Percentiles rank a stretch among this genome's conserved stretches.
Conservation (phyloP, 1,140 invertebrate species). For the Copidosoma floridanum region DNA sequence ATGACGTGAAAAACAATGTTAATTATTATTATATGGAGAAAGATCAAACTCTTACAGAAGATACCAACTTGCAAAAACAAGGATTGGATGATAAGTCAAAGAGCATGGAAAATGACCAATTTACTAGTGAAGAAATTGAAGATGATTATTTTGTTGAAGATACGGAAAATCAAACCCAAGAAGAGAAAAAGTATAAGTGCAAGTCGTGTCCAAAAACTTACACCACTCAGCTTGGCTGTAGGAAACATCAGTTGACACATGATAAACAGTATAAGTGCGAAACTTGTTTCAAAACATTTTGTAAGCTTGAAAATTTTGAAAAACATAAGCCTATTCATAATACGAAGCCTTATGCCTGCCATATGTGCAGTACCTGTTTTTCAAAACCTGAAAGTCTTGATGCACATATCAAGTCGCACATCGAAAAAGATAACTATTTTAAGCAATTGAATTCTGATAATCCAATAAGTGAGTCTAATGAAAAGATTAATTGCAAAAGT, state of each 20-base stretch:
- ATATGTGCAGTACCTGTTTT: slow-evolving; percentile 43
- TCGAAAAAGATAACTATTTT: slow-evolving; percentile 37
- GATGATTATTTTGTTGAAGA: slow-evolving; percentile 40
- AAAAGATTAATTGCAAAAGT: slow-evolving; percentile 27
- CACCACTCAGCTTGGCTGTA: slow-evolving; percentile 47
- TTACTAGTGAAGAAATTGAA: slow-evolving; percentile 40
- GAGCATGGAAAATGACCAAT: slow-evolving; percentile 36
- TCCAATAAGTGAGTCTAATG: slow-evolving; percentile 21
- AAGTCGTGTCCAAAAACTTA: slow-evolving; percentile 47
- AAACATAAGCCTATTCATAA: slow-evolving; percentile 46
- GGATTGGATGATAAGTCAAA: slow-evolving; percentile 42
- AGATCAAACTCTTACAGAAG: slow-evolving; percentile 19
- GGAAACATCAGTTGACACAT: slow-evolving; percentile 49
- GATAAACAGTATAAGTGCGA: slow-evolving; percentile 48
- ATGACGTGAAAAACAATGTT: slow-evolving; percentile 23
- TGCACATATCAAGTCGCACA: slow-evolving; percentile 43
- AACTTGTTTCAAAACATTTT: slow-evolving; percentile 49
- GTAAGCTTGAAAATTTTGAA: slow-evolving; percentile 47
- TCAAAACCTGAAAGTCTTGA: slow-evolving; percentile 42
- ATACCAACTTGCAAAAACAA: slow-evolving; percentile 34
- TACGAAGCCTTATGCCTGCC: slow-evolving; percentile 45
- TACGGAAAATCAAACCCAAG: slow-evolving; percentile 36
- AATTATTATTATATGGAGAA: slow-evolving; percentile 20
- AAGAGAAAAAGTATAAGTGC: slow-evolving; percentile 46
- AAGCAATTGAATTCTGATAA: slow-evolving; percentile 36